Percentiles rank a stretch among this genome's conserved stretches.
phyloP scores from a whole-genome alignment of 2,797 vertebrate species.

The Antennarius maculatus region DNA sequence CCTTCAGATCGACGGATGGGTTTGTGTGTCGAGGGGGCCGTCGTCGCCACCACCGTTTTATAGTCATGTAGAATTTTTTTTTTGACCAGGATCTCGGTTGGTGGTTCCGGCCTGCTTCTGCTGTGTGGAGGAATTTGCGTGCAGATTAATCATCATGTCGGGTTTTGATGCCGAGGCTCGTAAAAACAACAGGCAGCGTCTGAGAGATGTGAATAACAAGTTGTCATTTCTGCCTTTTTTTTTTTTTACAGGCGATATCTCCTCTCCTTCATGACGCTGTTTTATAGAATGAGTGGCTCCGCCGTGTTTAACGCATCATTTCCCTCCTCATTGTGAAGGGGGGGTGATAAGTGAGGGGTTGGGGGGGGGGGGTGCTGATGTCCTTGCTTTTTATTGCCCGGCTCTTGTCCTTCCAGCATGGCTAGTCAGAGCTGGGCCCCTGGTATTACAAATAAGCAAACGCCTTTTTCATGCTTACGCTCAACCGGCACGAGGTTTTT shows the following conservation, averaged over 20 bases:
- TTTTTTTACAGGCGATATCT: slow-evolving; percentile 52
- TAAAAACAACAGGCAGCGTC: slow-evolving; percentile 55
- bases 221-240: slow-evolving; percentile 60
- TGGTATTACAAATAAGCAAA: slow-evolving; percentile 65
- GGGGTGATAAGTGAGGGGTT: slow-evolving; percentile 41
- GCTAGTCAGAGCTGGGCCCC: slow-evolving; percentile 59
- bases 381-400: slow-evolving; percentile 77
- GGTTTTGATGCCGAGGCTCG: slow-evolving; percentile 30
- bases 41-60: slow-evolving; percentile 14
- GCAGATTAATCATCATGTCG: slow-evolving; percentile 38
- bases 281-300: slow-evolving; percentile 73
- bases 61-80: slow-evolving; percentile 12
- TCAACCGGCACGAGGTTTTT: slow-evolving; percentile 11
- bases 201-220: slow-evolving; percentile 67
- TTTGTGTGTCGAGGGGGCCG: too few relatives aligned
- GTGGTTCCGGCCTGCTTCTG: slow-evolving; percentile 35
- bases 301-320: slow-evolving; percentile 76
- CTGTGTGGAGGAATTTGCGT: slow-evolving; percentile 41
- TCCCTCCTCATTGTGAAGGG: slow-evolving; percentile 65
- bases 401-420: slow-evolving; percentile 69
- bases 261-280: slow-evolving; percentile 57
- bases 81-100: slow-evolving; percentile 9
- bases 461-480: slow-evolving; percentile 41
- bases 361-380: slow-evolving; percentile 32
- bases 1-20: background rate